Evolutionary conservation across 2,797 vertebrate species (phyloP), one percentile per base, ranked within the genome.

Genomic region (Anisognathus igniventris): DNA sequence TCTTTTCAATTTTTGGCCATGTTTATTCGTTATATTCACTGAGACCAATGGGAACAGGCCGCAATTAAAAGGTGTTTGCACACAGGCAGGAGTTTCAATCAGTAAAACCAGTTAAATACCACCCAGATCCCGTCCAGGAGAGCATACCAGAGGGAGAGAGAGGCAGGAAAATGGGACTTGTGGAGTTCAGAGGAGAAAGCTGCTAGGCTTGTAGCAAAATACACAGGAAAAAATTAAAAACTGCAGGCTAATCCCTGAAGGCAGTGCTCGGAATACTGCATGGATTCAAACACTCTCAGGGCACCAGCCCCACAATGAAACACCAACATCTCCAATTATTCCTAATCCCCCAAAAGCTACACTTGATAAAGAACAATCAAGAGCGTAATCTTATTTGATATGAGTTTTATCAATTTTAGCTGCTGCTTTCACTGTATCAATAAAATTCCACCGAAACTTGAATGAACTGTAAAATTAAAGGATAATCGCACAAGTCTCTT

Each of bases 321-420:
- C 72, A 95, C 75, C 89, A 90, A 61, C 90, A 74, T 96, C 81
- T 90, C 89, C 95, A 91, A 93, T 94, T 94, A 96, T 95, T 97
- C 97, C 97, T 97, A 98, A 98, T 96, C 94, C 95, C 95, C 93
- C 96, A 97, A 97, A 97, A 92, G 88, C 80, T 92, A 94, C 87
- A 93, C 93, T 95, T 95, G 88, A 94, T 96, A 96, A 96, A 96
- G 97, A 95, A 97, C 89, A 95, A 96, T 97, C 96, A 95, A 62
- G 86, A 94, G 65, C 14, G 3, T 96, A 96, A 97, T 97, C 96
- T 95, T 92, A 85, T 94, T 91, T 94, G 95, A 96, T 82, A 92
- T 83, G 91, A 92, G 92, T 96, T 96, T 90, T 96, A 88, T 89
- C 95, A 96, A 88, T 97, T 96, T 96, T 96, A 95, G 94, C 96